These are phyloP conservation scores for Macropus fuliginosus DNA, from an alignment of 2,797 vertebrate species.

Conservation along the genomic window DNA sequence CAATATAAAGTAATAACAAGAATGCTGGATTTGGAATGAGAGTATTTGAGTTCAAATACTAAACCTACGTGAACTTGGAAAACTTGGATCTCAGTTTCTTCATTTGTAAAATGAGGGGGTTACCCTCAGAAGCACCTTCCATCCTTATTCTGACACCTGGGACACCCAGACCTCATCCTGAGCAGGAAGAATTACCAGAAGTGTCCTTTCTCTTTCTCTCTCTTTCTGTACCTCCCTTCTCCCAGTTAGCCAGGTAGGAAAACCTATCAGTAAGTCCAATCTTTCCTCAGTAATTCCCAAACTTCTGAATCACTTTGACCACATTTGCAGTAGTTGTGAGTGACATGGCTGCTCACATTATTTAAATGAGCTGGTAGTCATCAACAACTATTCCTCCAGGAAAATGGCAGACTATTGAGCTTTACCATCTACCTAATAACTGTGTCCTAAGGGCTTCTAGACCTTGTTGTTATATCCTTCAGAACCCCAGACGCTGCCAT, in stretches of 20 bases:
- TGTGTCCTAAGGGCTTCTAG: background rate
- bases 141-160: background rate
- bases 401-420: background rate
- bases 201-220: background rate
- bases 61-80: background rate
- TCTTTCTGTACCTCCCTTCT: background rate
- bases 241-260: background rate
- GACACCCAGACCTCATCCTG: background rate
- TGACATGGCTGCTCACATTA: background rate
- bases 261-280: background rate
- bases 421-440: background rate
- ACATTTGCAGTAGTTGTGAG: background rate
- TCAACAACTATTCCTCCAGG: background rate
- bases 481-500: background rate
- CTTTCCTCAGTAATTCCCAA: background rate
- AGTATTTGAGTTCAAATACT: background rate
- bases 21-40: background rate
- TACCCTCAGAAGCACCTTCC: background rate
- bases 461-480: background rate
- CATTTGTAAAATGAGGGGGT: background rate
- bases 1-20: background rate
- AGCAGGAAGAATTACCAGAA: background rate
- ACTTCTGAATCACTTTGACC: background rate
- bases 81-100: background rate
- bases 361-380: background rate